phyloP scores from a whole-genome alignment of 2,888 invertebrate species.

The Meandrusa payeni region DNA sequence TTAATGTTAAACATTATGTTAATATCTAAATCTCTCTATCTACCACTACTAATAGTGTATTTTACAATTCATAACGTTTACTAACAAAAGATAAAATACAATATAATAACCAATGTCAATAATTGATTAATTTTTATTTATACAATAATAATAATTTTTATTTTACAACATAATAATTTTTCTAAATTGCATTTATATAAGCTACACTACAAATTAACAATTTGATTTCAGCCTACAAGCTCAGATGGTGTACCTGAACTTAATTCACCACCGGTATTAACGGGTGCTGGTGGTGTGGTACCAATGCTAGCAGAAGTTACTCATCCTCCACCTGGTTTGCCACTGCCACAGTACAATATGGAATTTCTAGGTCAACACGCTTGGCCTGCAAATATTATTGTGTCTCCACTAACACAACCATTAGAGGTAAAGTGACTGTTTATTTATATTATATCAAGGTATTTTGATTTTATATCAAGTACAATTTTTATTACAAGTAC shows the following conservation, averaged over 20 bases:
- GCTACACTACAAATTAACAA: too few relatives aligned
- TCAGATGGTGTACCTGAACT: slow-evolving; percentile 62
- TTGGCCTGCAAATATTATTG: slow-evolving; percentile 72
- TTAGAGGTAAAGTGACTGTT: slow-evolving; percentile 62
- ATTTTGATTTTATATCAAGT: slow-evolving; percentile 4
- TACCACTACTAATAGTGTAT: too few relatives aligned
- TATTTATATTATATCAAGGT: slow-evolving; percentile 28
- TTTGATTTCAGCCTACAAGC: slow-evolving; percentile 54
- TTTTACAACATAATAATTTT: too few relatives aligned
- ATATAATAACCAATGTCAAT: too few relatives aligned
- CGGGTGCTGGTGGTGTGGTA: slow-evolving; percentile 52
- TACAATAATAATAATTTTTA: too few relatives aligned
- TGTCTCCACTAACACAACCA: slow-evolving; percentile 65
- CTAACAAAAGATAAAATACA: too few relatives aligned
- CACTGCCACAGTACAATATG: slow-evolving; percentile 71
- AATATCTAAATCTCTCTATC: too few relatives aligned
- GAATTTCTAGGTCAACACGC: slow-evolving; percentile 69
- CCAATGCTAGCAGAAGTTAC: slow-evolving; percentile 63
- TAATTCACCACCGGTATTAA: slow-evolving; percentile 60
- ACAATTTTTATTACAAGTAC: too few relatives aligned
- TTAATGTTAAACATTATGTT: too few relatives aligned
- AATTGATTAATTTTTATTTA: too few relatives aligned
- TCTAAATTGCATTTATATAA: too few relatives aligned
- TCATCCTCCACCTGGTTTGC: slow-evolving; percentile 70
- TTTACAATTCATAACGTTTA: too few relatives aligned